Evolutionary conservation across 2,888 invertebrate genomes (phyloP), one percentile per base, ranked within the genome.

Genomic region (Nowickia ferox): DNA sequence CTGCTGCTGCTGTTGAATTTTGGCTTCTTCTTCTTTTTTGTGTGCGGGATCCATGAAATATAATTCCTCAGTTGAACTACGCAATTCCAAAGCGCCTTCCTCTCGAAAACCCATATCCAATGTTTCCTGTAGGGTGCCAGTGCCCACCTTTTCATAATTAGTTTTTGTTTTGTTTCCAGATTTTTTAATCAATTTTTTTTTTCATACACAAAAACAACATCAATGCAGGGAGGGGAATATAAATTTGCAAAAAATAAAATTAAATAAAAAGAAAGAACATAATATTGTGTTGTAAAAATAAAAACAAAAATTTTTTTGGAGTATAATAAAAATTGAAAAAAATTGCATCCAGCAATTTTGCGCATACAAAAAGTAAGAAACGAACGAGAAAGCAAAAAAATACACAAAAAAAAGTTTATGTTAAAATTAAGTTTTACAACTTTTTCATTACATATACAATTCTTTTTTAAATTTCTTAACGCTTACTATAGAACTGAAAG

Each of bases 51-150:
- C 97, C 90, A 97, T 95, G 91, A 97, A 96, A 89, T 96, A 97
- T 86, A 97, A 94, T 93, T 97, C 97, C 92, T 97, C 97, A 15
- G 97, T 97, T 86, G 97, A 97, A 79, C 96, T 97, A 88, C 97
- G 95, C 88, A 97, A 93, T 90, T 97, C 97, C 82, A 96, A 94
- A n/a, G 96, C 95, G 89, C 97, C 97, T 92, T 97, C 97, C 91
- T 96, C 95, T 77, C 94, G 94, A 91, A 95, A 95, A 84, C 95
- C 95, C 86, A 94, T 93, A 75, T 92, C 93, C 88, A 93, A 92
- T 87, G 93, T 91, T 92, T 93, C 93, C 92, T 93, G 93, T 90
- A 93, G 92, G 90, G 92, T 93, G 90, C 94, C 94, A 90, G 93
- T 93, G 89, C 93, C 93, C 89, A 93, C 93, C 93, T 93, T 92